phyloP scores from a whole-genome alignment of 2,113 vertebrate genomes.

The Oreocharis arfaki region DNA sequence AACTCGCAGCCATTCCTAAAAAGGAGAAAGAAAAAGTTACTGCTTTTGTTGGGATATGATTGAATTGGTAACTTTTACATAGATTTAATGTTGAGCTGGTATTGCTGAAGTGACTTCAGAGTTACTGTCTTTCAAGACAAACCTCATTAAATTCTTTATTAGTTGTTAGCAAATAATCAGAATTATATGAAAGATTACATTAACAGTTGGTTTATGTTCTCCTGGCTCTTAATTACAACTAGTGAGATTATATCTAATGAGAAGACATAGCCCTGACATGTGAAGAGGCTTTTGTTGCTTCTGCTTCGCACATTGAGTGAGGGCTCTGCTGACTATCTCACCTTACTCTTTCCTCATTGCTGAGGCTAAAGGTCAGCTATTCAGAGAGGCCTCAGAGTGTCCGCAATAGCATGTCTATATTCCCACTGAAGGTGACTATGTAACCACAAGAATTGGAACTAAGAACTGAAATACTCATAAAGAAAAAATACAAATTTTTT shows the following conservation, averaged over 20 bases:
- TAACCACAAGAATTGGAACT: neutral
- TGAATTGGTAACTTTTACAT: neutral
- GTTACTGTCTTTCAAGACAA: neutral
- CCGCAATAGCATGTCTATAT: neutral
- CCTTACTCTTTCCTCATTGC: neutral
- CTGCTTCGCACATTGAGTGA: accelerated
- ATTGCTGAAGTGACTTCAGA: neutral
- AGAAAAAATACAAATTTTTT: no score
- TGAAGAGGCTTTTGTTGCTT: neutral
- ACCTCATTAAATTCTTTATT: neutral
- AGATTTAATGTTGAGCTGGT: neutral
- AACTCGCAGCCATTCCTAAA: neutral
- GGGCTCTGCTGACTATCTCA: neutral
- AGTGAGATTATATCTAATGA: neutral
- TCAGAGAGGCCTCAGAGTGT: neutral
- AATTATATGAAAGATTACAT: neutral
- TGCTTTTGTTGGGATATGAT: neutral
- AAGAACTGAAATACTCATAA: neutral
- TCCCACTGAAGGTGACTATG: neutral
- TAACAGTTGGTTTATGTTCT: neutral
- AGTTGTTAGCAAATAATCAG: neutral
- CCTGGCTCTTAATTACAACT: neutral
- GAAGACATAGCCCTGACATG: neutral
- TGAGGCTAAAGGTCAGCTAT: neutral
- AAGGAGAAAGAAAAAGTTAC: neutral